phyloP scores from a whole-genome alignment of 92 coral and sea anemone genomes.

The Actinernus sp. region DNA sequence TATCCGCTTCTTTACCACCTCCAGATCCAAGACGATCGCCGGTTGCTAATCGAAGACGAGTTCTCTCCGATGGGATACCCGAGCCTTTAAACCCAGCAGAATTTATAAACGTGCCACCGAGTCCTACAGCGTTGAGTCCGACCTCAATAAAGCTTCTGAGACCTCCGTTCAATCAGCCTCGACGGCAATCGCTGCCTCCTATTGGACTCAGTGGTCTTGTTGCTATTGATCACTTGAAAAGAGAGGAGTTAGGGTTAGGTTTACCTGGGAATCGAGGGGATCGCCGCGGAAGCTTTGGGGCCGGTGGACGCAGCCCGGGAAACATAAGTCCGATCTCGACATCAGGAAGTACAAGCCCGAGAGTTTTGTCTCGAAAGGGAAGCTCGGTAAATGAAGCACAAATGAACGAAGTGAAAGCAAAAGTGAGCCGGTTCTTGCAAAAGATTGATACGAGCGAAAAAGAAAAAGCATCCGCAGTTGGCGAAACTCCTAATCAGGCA shows the following conservation, averaged over 20 bases:
- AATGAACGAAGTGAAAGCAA: conserved; percentile 66
- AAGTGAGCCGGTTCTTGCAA: conserved; percentile 78
- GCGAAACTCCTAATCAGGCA: neutral
- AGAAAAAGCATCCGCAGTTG: conserved; percentile 28
- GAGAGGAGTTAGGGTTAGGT: neutral
- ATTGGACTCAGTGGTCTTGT: conserved; percentile 71
- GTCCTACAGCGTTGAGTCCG: conserved; percentile 55
- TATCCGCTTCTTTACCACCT: conserved; percentile 51
- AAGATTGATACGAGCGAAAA: conserved; percentile 65
- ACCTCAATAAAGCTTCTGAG: conserved; percentile 55
- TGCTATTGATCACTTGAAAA: conserved; percentile 32
- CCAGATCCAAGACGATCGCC: conserved; percentile 59
- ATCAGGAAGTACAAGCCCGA: conserved; percentile 50
- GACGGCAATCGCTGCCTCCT: conserved; percentile 87
- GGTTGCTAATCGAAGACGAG: conserved; percentile 41
- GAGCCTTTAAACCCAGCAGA: conserved; percentile 13
- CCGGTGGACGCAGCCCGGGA: conserved; percentile 22
- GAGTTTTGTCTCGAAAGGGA: conserved; percentile 55
- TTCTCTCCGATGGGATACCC: conserved; percentile 57
- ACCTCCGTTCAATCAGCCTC: conserved; percentile 82
- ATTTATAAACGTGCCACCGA: neutral
- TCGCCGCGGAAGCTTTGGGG: conserved; percentile 54
- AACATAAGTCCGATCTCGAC: conserved; percentile 15
- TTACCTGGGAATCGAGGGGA: no score
- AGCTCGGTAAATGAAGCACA: conserved; percentile 66